Percentiles rank a stretch among this genome's conserved stretches.
Conservation (phyloP, 1,140 invertebrate species). For the Drosophila miranda region DNA sequence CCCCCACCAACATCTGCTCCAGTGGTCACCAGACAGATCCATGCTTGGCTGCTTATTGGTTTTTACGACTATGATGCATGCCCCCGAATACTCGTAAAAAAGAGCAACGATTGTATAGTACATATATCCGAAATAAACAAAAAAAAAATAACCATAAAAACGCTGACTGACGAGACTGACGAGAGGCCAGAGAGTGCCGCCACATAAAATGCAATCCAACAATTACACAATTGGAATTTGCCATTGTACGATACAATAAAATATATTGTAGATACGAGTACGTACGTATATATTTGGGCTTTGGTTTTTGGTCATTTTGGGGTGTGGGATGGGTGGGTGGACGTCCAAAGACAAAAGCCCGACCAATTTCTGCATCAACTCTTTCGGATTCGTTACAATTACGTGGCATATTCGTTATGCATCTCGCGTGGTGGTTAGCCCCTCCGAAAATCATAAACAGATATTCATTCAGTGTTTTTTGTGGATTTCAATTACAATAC, state of each 20-base stretch:
- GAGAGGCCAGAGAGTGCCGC: slow-evolving; percentile 19
- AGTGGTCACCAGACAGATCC: slow-evolving; percentile 14
- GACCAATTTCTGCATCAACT: slow-evolving; percentile 34
- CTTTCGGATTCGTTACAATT: slow-evolving; percentile 34
- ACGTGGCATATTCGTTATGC: slow-evolving; percentile 50
- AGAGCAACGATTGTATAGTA: not conserved
- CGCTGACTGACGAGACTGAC: not conserved
- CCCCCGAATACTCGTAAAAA: slow-evolving; percentile 9
- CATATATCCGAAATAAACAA: slow-evolving; percentile 1
- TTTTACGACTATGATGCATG: slow-evolving; percentile 32
- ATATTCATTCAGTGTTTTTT: slow-evolving; percentile 14
- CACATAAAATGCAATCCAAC: slow-evolving; percentile 54
- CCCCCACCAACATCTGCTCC: not conserved
- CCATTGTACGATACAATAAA: slow-evolving; percentile 7
- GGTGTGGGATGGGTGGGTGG: not conserved
- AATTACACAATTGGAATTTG: slow-evolving; percentile 54
- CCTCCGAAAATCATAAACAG: not conserved
- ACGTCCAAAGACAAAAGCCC: slow-evolving; percentile 39
- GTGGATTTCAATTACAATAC: slow-evolving; percentile 42
- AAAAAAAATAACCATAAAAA: slow-evolving; percentile 13
- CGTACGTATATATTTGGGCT: not conserved
- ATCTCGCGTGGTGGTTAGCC: slow-evolving; percentile 24
- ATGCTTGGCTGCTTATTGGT: slow-evolving; percentile 41
- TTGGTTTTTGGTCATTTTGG: not conserved
- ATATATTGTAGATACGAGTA: not conserved